Percentiles rank a stretch among this genome's conserved stretches.
Evolutionary conservation across 2,113 vertebrate species (phyloP).

Genomic region (Antigone vipio): DNA sequence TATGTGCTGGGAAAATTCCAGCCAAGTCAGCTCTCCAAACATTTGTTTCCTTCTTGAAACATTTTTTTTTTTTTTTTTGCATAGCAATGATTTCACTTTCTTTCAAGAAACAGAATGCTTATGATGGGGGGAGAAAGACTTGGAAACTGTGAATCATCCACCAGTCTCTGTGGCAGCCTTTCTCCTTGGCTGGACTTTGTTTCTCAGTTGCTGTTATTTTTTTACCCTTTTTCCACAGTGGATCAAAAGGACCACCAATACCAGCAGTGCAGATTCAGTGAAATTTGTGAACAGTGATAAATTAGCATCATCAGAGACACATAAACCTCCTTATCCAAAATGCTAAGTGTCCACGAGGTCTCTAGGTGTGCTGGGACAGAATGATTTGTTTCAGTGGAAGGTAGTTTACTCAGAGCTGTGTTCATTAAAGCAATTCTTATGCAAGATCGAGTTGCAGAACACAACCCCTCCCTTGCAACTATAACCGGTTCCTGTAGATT

Average conservation of each 20-base stretch:
- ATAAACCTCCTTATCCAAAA: not conserved
- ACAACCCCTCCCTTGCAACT: not conserved
- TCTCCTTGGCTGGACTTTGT: not conserved
- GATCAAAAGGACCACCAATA: not conserved
- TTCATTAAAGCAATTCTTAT: not conserved
- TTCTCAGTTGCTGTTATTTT: not conserved
- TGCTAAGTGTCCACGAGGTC: not conserved
- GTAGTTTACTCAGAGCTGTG: not conserved
- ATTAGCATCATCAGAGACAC: not conserved
- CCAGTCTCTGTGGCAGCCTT: not conserved
- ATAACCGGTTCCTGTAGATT: not conserved
- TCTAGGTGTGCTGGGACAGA: not conserved
- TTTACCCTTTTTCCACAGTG: not conserved
- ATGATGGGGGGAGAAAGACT: not conserved
- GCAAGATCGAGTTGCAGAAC: not conserved
- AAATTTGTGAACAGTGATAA: not conserved
- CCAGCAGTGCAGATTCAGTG: not conserved
- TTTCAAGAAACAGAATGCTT: conserved; percentile 16
- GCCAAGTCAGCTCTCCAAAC: not conserved
- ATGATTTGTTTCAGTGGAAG: not conserved
- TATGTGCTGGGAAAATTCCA: not conserved
- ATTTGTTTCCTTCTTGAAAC: not conserved
- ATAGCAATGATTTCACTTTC: not conserved
- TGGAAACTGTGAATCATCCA: conserved; percentile 30
- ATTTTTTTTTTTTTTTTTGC: not conserved